Base-by-base conservation (phyloP, 2,113 vertebrate species). In the Pavo muticus region DNA sequence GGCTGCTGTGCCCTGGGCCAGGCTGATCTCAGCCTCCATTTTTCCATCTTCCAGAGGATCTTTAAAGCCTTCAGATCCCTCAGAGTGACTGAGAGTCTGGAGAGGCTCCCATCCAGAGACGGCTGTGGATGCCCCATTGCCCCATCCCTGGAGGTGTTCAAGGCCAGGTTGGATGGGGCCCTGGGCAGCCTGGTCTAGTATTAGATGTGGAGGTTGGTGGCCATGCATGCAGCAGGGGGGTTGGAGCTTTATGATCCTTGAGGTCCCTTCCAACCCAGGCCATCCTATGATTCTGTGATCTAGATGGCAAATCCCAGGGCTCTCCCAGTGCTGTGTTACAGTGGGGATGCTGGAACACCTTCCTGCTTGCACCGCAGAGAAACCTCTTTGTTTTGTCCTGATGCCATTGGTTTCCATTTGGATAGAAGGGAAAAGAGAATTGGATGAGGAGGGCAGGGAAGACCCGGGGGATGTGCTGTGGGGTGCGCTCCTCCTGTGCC, bases 51-150 rank as follows among this genome's bases (percentile, higher is more conserved):
- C 81, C 48, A 72, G 64, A 95, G 84, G 0, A 2, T 82, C 84
- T 87, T 77, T 81, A 50, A 50, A 81, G 87, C 61, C 63, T 78
- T 91, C 21, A 40, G 86, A 86, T 94, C 80, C 80, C 88, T 75
- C 3, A 0, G 72, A 92, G 80, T 64, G 69, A 14, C 92, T 42
- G 81, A 47, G 81, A 94, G 86, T 69, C 85, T n/a, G 2, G 75
- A 47, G 88, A 84, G 68, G 39, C 83, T 93, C 76, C 56, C 90
- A 52, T 71, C 91, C 91, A 94, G 92, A 17, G 20, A 74, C 17
- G 20, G 47, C 10, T 47, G 10, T 47, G 47, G 45, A 21, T 47
- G 47, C 47, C 20, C 47, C 20, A 11, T 47, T 47, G 47, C 47
- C 20, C 47, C 20, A 11, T 47, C 5, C 47, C 47, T 47, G 47